Evolutionary conservation across 2,797 vertebrate species (phyloP).

Genomic region (Crocodylus rhombifer): DNA sequence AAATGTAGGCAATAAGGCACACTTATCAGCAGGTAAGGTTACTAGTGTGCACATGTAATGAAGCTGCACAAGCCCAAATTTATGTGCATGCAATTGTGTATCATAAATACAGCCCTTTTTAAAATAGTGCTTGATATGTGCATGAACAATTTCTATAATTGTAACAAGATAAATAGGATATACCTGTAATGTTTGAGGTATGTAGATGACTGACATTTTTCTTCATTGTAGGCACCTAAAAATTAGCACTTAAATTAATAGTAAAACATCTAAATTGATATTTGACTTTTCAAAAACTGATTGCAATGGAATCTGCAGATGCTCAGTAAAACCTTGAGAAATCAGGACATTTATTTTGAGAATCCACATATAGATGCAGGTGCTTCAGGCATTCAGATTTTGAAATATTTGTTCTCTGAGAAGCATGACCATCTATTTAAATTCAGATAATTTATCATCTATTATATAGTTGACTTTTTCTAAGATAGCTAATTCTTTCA

Average conservation of each 20-base stretch:
- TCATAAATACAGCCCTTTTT: not conserved
- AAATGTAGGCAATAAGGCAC: not conserved
- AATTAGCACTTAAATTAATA: not conserved
- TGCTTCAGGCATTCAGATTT: no score
- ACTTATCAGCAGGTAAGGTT: not conserved
- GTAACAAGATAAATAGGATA: not conserved
- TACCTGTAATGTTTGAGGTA: not conserved
- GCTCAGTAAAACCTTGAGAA: not conserved
- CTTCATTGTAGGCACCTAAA: not conserved
- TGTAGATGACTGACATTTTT: not conserved
- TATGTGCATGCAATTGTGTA: not conserved
- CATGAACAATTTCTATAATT: not conserved
- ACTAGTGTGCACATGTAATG: not conserved
- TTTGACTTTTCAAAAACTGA: not conserved
- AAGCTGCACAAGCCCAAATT: not conserved
- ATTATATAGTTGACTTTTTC: constrained; percentile 65
- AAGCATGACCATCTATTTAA: not conserved
- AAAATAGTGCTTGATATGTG: not conserved
- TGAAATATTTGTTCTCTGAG: not conserved
- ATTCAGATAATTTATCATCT: constrained; percentile 17
- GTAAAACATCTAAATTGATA: not conserved
- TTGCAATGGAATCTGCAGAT: not conserved
- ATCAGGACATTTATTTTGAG: not conserved
- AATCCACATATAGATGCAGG: not conserved
- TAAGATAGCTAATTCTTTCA: constrained; percentile 61